Conservation (phyloP, 1,140 invertebrate genomes). For the Drosophila pectinifera region DNA sequence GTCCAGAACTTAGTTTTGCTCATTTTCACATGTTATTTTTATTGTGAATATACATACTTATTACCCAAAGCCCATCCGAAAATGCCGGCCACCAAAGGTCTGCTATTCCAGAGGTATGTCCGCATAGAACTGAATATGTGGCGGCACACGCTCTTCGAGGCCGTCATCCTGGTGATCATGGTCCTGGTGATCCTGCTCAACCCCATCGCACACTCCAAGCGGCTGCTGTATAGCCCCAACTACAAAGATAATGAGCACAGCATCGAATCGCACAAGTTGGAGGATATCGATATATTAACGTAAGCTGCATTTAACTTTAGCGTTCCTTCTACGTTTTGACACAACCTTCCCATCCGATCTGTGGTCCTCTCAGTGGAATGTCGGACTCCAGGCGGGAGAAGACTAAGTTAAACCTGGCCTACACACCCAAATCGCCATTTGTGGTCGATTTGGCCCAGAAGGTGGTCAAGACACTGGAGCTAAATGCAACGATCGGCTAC, state of each 20-base stretch:
- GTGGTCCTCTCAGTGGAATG: slow-evolving; percentile 4
- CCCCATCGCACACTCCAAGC: slow-evolving; percentile 60
- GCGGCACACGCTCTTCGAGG: slow-evolving; percentile 55
- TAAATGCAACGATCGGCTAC: slow-evolving; percentile 39
- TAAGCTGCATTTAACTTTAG: slow-evolving; percentile 33
- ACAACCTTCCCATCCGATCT: not conserved
- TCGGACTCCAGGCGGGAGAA: slow-evolving; percentile 62
- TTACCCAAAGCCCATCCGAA: not conserved
- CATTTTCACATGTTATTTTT: not conserved
- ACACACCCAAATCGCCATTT: slow-evolving; percentile 34
- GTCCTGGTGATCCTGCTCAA: slow-evolving; percentile 57
- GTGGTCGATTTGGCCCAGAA: slow-evolving; percentile 1
- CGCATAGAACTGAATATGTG: slow-evolving; percentile 59
- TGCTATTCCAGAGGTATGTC: slow-evolving; percentile 62
- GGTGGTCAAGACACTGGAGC: slow-evolving; percentile 39
- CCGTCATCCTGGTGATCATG: slow-evolving; percentile 48
- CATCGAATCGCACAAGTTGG: slow-evolving; percentile 48
- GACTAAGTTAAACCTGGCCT: slow-evolving; percentile 52
- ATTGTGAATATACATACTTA: slow-evolving; percentile 12
- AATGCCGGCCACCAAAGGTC: slow-evolving; percentile 59
- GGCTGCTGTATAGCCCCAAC: slow-evolving; percentile 33
- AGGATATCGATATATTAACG: slow-evolving; percentile 55
- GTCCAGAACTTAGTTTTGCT: not conserved
- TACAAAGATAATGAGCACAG: slow-evolving; percentile 21
- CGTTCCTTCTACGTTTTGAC: not conserved